These are phyloP conservation scores for Amphimedon queenslandica DNA, from an alignment of 37 sponge, comb jelly and placozoan genomes.

Conservation along the genomic window DNA sequence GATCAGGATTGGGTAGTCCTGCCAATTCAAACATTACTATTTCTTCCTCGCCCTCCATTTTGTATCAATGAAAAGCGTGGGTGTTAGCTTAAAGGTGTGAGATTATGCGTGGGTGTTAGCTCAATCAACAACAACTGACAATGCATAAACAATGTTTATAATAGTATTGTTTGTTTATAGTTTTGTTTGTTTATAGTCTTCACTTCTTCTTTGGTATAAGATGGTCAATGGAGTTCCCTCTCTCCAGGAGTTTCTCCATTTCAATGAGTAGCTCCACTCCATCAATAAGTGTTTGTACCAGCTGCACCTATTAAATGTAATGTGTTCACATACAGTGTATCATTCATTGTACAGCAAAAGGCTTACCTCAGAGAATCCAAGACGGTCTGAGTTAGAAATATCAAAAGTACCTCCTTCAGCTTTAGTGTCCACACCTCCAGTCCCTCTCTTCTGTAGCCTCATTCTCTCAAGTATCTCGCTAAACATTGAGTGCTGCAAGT, in stretches of 20 bases:
- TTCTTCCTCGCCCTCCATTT: too few species aligned
- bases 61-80: too few species aligned
- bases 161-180: too few species aligned
- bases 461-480: conserved; percentile 41
- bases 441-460: conserved; percentile 79
- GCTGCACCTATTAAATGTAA: conserved; percentile 8
- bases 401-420: conserved; percentile 72
- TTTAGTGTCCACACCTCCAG: conserved; percentile 68
- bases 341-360: background rate
- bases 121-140: too few species aligned
- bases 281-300: conserved; percentile 9
- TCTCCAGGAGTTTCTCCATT: conserved; percentile 9
- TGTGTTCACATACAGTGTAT: background rate
- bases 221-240: background rate
- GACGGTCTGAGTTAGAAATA: conserved; percentile 74
- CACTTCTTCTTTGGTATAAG: conserved; percentile 6
- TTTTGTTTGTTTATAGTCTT: background rate
- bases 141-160: too few species aligned
- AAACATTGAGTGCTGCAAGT: conserved; percentile 43
- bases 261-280: conserved; percentile 8
- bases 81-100: too few species aligned
- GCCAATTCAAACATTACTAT: too few species aligned
- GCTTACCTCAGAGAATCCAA: conserved; percentile 80
- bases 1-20: too few species aligned
- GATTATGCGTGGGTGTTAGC: too few species aligned